Conservation (phyloP, 2,113 vertebrate species). For the Oostethus manadensis region DNA sequence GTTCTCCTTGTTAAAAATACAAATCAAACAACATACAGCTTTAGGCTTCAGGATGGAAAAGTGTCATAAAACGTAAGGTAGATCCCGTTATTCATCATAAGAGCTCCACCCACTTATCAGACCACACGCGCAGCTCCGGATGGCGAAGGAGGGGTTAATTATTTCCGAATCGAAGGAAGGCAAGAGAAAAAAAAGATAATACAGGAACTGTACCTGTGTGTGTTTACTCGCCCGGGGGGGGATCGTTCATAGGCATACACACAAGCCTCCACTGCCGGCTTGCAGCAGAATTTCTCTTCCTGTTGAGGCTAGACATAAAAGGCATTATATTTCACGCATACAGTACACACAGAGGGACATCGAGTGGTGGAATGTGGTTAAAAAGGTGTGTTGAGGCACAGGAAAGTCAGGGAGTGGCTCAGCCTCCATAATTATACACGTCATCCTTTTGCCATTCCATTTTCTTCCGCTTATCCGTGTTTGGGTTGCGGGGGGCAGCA, state of each 20-base stretch:
- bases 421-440: constrained; percentile 60
- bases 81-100: constrained; percentile 53
- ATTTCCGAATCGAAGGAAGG: constrained; percentile 58
- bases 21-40: constrained; percentile 32
- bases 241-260: constrained; percentile 41
- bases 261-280: constrained; percentile 30
- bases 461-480: too few species aligned
- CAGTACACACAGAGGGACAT: constrained; percentile 15
- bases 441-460: too few species aligned
- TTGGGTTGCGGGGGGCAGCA: too few species aligned
- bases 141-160: constrained; percentile 53
- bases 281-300: constrained; percentile 55
- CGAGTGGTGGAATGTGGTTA: constrained; percentile 49
- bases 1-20: constrained; percentile 21
- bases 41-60: constrained; percentile 38
- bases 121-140: constrained; percentile 52
- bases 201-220: constrained; percentile 62
- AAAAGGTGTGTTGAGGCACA: constrained; percentile 54
- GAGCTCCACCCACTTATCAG: constrained; percentile 45
- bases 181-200: constrained; percentile 45
- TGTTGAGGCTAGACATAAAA: constrained; percentile 24
- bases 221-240: constrained; percentile 49
- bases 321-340: constrained; percentile 24
- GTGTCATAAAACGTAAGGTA: constrained; percentile 44
- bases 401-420: constrained; percentile 55